phyloP scores from a whole-genome alignment of 1,140 invertebrate genomes.

The Lycorma delicatula region DNA sequence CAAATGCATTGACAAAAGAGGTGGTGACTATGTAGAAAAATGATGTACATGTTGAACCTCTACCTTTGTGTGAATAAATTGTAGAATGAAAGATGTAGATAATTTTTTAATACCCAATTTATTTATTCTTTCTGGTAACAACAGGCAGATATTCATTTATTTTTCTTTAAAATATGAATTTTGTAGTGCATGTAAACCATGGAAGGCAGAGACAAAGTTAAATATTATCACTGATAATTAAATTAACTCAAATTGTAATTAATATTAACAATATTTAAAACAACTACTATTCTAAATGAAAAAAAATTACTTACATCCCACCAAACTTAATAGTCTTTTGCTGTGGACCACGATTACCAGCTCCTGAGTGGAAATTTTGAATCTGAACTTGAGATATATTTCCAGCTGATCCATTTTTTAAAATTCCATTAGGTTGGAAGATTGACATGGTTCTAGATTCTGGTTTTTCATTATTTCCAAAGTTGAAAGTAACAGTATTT shows the following conservation, averaged over 20 bases:
- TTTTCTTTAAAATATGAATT: too few relatives aligned
- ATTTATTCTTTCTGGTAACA: not conserved
- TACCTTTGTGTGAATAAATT: too few relatives aligned
- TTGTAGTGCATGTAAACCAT: too few relatives aligned
- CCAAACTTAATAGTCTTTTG: slow-evolving; percentile 25
- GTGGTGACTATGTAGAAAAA: too few relatives aligned
- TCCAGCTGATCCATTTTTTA: slow-evolving; percentile 22
- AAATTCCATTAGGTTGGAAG: slow-evolving; percentile 20
- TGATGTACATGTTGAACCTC: too few relatives aligned
- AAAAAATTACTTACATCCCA: slow-evolving; percentile 19
- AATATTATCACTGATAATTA: not conserved
- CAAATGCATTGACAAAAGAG: too few relatives aligned
- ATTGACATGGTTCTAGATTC: slow-evolving; percentile 14
- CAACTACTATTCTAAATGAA: not conserved
- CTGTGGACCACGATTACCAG: slow-evolving; percentile 1
- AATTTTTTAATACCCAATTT: too few relatives aligned
- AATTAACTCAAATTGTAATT: not conserved
- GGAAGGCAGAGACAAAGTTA: not conserved
- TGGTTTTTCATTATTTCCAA: slow-evolving; percentile 16
- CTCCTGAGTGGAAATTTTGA: slow-evolving; percentile 1
- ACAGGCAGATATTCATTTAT: not conserved
- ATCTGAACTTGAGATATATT: slow-evolving; percentile 21
- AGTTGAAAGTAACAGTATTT: slow-evolving; percentile 21
- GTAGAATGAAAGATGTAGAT: too few relatives aligned
- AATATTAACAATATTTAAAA: not conserved